These are phyloP conservation scores for Augiades crinisus DNA, from an alignment of 2,888 invertebrate species.

Conservation along the genomic window DNA sequence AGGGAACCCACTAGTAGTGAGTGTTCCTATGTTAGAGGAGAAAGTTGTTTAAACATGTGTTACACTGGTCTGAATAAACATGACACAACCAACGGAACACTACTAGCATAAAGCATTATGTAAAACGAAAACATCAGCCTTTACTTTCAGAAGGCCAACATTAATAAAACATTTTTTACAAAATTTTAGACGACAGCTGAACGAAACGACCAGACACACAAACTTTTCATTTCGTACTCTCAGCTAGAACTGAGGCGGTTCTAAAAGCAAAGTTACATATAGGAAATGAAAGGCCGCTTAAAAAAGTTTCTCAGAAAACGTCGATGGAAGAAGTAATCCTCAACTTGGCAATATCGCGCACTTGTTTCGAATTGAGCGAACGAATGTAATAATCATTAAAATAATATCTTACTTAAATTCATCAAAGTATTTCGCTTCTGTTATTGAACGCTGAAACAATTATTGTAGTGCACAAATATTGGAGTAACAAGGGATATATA, in stretches of 20 bases:
- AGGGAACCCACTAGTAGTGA: too few relatives aligned
- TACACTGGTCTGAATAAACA: too few relatives aligned
- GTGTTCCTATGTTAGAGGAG: too few relatives aligned
- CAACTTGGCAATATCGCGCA: slow-evolving; percentile 61
- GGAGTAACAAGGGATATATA: neutral
- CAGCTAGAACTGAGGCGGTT: slow-evolving; percentile 18
- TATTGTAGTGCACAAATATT: neutral
- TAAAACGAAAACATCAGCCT: neutral
- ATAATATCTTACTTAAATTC: neutral
- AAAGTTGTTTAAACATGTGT: too few relatives aligned
- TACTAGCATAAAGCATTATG: too few relatives aligned
- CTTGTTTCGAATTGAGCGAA: slow-evolving; percentile 40
- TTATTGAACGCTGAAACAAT: neutral
- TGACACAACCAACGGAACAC: too few relatives aligned
- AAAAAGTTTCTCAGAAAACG: slow-evolving; percentile 49
- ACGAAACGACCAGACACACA: slow-evolving; percentile 47
- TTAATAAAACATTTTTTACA: slow-evolving; percentile 14
- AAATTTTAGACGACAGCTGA: slow-evolving; percentile 26
- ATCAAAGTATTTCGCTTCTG: neutral
- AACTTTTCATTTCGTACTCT: slow-evolving; percentile 45
- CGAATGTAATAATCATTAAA: slow-evolving; percentile 7
- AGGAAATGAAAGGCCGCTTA: slow-evolving; percentile 56
- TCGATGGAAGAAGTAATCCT: slow-evolving; percentile 49
- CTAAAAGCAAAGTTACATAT: slow-evolving; percentile 55
- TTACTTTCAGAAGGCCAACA: slow-evolving; percentile 3